Percentiles rank a stretch among this genome's conserved stretches.
Evolutionary conservation across 2,888 invertebrate species (phyloP).

Genomic region (Corythucha ciliata): DNA sequence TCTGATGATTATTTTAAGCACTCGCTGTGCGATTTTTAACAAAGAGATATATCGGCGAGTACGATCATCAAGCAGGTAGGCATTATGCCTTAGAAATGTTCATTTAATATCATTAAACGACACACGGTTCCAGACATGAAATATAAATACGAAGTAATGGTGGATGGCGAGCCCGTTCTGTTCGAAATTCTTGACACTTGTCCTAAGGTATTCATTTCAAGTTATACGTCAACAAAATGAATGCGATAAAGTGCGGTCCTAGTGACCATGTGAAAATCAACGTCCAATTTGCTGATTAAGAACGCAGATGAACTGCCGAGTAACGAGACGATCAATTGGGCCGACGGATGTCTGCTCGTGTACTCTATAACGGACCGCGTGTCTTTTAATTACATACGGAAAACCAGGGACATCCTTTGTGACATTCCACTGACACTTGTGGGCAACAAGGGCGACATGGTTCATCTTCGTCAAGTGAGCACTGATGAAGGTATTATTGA

Average conservation of each 20-base stretch:
- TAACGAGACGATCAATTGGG: slow-evolving; percentile 73
- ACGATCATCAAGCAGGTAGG: slow-evolving; percentile 85
- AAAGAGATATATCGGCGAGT: slow-evolving; percentile 89
- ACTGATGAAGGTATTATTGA: slow-evolving; percentile 60
- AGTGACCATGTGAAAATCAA: no score
- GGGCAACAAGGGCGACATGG: slow-evolving; percentile 84
- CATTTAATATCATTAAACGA: not conserved
- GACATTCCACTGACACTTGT: slow-evolving; percentile 76
- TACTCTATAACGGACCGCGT: slow-evolving; percentile 82
- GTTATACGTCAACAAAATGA: no score
- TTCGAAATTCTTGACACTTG: slow-evolving; percentile 88
- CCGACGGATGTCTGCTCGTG: slow-evolving; percentile 77
- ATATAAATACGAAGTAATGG: slow-evolving; percentile 75
- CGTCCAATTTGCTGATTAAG: slow-evolving; percentile 46
- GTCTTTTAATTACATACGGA: slow-evolving; percentile 73
- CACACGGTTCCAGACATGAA: slow-evolving; percentile 32
- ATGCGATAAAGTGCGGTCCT: not conserved
- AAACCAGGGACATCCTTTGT: slow-evolving; percentile 54
- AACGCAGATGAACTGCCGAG: slow-evolving; percentile 62
- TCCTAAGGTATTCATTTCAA: slow-evolving; percentile 69
- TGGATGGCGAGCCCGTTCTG: slow-evolving; percentile 79
- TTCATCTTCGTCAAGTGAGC: slow-evolving; percentile 78
- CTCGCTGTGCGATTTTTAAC: slow-evolving; percentile 83
- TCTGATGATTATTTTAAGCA: slow-evolving; percentile 46
- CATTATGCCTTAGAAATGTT: slow-evolving; percentile 9